Evolutionary conservation across 2,888 invertebrate species (phyloP), one percentile per base, ranked within the genome.

Genomic region (Lepeophtheirus nordmannii): DNA sequence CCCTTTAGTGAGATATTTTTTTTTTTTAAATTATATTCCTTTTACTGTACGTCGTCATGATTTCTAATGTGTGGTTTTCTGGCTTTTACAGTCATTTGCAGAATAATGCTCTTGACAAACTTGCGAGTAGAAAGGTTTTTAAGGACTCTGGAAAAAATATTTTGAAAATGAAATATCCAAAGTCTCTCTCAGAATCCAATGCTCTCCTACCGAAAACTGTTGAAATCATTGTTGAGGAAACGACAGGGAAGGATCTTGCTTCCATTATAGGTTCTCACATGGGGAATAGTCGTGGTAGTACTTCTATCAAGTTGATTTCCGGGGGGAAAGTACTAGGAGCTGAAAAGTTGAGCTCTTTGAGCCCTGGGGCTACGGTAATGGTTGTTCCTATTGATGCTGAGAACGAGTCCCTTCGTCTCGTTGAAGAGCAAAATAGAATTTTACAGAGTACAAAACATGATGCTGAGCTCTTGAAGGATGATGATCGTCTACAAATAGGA

Each of bases 111-210:
- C 72, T 88, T 1, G 83, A 86, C 66, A 83, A 86, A 71, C 78
- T 86, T 14, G 83, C 82, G 68, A 83, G 86, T 30, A 81, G 84
- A 69, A 81, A 81, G 5, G 80, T 82, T 67, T 88, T 82, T 71
- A 80, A 82, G 69, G 80, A 82, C 70, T 85, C 84, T 0, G 87
- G 88, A 1, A 72, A 84, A 64, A 87, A 88, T 0, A 84, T 85
- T 0, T 75, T 89, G 30, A 82, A 83, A 73, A 78, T 89, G 0
- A 83, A 84, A 70, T 79, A 84, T 1, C 80, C 76, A 40, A 75
- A 74, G 38, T 74, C 79, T 64, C 78, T 80, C 0, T 78, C 80
- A 11, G 77, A 30, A 7, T 30, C 3, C 30, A 30, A 30, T 30
- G 30, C 30, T 30, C 30, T 5, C 3, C 30, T 30, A 5, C 30